Evolutionary conservation across 2,888 invertebrate species (phyloP), one percentile per base, ranked within the genome.

Genomic region (Coenonympha arcania): DNA sequence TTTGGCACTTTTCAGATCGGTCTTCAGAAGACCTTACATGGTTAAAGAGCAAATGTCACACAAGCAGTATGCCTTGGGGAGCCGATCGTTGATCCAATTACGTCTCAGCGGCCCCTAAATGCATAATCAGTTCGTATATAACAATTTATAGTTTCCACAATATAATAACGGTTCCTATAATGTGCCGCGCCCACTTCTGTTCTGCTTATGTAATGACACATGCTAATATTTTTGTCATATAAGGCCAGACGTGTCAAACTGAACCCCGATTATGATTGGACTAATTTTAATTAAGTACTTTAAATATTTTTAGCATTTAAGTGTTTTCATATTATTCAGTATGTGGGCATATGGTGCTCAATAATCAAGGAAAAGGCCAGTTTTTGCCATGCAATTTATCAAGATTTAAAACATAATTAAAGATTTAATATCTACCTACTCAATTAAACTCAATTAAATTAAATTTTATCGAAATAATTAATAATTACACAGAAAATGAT

Each of bases 51-150:
- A 55, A 52, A 50, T 47, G 55, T 55, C 55, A 52, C 22, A 30
- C 37, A 50, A 55, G 55, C 47, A 24, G 52, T 34, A 44, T 28
- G 44, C 55, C 55, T 55, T 55, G 52, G 52, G 28, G 28, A 50
- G 34, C 44, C 39, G 50, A 56, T 40, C 41, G 30, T 30, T 56
- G 56, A 54, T 56, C 56, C 49, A 56, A 50, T 54, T 54, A 56
- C 52, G 45, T 49, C 49, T 11, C 8, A 43, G 24, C 36, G 49
- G 41, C 55, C 49, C 55, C 52, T 47, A 52, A 44, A 52, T 50
- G 47, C 52, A 50, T 40, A 43, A 52, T 56, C 47, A 50, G 36
- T 51, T 56, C 43, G 50, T 52, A 50, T 47, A 54, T 48, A 54
- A 13, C 15, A 48, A 49, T 49, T 52, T 55, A 52, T 54, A 48